Percentiles rank a stretch among this genome's conserved stretches.
phyloP scores from a whole-genome alignment of 2,113 vertebrate species.

The Hemichromis elongatus region DNA sequence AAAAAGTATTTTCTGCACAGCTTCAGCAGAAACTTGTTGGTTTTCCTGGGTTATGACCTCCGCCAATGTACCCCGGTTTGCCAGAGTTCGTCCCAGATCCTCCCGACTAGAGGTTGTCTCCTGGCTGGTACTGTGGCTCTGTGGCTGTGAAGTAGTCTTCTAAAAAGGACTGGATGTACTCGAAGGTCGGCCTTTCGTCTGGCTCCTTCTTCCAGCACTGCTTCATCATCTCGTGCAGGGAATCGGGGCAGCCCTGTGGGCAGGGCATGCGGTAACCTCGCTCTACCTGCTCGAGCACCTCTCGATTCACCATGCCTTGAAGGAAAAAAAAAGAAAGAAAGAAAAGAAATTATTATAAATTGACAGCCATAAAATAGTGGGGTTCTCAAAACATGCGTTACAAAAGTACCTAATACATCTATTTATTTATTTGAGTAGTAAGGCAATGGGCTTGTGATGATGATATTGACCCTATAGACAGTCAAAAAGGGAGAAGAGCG shows the following conservation, averaged over 20 bases:
- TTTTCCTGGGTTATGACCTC: background rate
- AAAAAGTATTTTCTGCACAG: background rate
- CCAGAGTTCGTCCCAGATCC: background rate
- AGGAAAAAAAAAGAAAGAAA: background rate
- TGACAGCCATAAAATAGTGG: background rate
- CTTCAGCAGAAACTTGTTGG: background rate
- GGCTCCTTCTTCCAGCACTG: conserved; percentile 96
- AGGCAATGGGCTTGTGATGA: background rate
- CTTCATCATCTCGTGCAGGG: conserved; percentile 95
- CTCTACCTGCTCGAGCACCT: conserved; percentile 95
- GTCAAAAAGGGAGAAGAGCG: background rate
- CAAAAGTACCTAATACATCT: background rate
- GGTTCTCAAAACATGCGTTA: background rate
- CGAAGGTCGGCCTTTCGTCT: conserved; percentile 94
- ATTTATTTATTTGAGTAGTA: background rate
- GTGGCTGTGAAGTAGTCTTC: conserved; percentile 90
- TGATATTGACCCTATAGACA: background rate
- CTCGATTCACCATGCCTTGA: conserved; percentile 95
- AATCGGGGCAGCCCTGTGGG: conserved; percentile 93
- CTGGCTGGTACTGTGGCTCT: conserved; percentile 76
- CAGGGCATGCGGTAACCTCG: conserved; percentile 95
- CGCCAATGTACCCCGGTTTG: background rate
- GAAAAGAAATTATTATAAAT: background rate
- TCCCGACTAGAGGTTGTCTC: conserved; percentile 73
- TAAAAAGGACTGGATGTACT: conserved; percentile 96